These are phyloP conservation scores for Muscicapa adusta DNA, from an alignment of 2,113 vertebrate species.

Conservation along the genomic window DNA sequence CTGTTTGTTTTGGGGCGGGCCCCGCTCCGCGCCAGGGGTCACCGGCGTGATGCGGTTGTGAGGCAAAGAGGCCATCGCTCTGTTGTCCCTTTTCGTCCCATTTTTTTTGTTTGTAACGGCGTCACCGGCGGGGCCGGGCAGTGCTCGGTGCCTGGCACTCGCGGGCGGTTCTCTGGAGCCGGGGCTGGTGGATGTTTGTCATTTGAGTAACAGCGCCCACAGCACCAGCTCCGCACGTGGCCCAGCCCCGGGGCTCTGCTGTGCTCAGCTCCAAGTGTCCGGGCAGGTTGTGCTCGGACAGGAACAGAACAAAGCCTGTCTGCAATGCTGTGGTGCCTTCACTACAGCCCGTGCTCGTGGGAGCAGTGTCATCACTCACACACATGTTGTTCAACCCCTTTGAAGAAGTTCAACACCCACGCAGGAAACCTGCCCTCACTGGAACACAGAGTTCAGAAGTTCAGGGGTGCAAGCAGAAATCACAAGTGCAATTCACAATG, in stretches of 20 bases:
- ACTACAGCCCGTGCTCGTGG: fast-evolving
- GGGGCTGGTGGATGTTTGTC: background rate
- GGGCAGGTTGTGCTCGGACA: fast-evolving
- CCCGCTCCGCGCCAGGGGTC: background rate
- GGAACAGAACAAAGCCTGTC: fast-evolving
- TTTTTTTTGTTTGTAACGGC: background rate
- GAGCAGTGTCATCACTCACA: background rate
- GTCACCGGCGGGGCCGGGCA: background rate
- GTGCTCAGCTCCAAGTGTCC: fast-evolving
- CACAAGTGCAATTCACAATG: fast-evolving
- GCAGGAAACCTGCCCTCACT: background rate
- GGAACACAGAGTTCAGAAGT: background rate
- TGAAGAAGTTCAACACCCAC: fast-evolving
- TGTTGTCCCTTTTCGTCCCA: background rate
- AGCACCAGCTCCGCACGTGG: background rate
- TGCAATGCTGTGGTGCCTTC: fast-evolving
- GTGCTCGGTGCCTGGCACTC: background rate
- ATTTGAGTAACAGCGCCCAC: background rate
- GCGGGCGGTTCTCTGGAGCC: background rate
- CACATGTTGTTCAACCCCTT: fast-evolving
- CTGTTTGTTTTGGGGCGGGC: background rate
- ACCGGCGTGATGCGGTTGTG: background rate
- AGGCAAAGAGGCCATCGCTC: background rate
- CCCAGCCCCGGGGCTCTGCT: background rate
- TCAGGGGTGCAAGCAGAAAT: background rate